A percentile compares a stretch with the other conserved stretches of the same genome.
These are phyloP conservation scores for Sussaba pulchella DNA, from an alignment of 2,888 invertebrate species.

Conservation along the genomic window DNA sequence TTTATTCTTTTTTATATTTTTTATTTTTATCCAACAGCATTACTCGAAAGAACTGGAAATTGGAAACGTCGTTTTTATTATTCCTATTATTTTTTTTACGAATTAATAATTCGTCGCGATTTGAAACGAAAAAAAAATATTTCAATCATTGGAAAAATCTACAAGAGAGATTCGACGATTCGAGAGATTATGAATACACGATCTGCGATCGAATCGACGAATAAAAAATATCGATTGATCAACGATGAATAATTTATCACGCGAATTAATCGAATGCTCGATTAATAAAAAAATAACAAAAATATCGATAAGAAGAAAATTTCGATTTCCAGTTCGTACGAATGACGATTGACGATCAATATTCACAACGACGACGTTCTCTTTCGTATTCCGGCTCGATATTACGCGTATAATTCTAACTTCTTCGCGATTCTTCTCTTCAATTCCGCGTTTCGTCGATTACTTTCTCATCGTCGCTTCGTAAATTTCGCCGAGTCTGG, in stretches of 20 bases:
- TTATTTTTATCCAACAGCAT: too few relatives aligned
- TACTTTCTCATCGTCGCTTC: neutral
- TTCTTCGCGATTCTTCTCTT: neutral
- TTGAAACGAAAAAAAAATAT: neutral
- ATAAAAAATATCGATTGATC: neutral
- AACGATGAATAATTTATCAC: neutral
- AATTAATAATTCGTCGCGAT: neutral
- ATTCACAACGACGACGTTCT: constrained; percentile 31
- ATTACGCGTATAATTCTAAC: neutral
- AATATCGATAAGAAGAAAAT: constrained; percentile 6
- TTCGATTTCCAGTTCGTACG: constrained; percentile 1
- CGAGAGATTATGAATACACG: too few relatives aligned
- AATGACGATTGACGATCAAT: constrained; percentile 1
- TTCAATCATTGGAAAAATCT: neutral
- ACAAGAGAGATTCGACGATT: neutral
- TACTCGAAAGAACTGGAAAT: constrained; percentile 7
- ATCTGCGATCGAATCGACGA: too few relatives aligned
- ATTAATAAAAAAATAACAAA: constrained; percentile 13
- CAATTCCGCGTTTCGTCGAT: constrained; percentile 16
- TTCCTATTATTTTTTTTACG: neutral
- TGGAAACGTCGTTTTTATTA: neutral
- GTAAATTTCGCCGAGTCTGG: constrained; percentile 5
- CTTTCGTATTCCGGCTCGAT: neutral
- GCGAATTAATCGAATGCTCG: neutral
- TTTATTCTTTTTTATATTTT: too few relatives aligned